Evolutionary conservation across 2,888 invertebrate species (phyloP), one percentile per base, ranked within the genome.

Genomic region (Mesorhabditis belari): DNA sequence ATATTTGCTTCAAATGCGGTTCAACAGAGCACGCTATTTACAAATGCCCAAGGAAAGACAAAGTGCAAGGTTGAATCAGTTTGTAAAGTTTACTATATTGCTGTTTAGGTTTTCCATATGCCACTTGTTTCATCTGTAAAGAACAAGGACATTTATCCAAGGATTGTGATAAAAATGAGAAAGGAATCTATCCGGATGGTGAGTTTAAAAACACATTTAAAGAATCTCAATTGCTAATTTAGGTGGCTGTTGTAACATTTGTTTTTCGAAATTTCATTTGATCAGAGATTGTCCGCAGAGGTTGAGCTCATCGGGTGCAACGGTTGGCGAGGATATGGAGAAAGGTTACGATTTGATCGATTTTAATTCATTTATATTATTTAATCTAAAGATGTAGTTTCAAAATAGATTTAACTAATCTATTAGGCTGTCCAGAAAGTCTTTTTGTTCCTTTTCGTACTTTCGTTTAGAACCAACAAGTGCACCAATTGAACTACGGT

Each of bases 141-240:
- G 88, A 91, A 82, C 87, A 87, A 82, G 92, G 92, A 5, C 92
- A 93, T 81, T 88, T 92, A 73, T 88, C 91, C 0, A 86, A 88
- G 64, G 89, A 91, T 77, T 93, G 92, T 82, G 90, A 91, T 3
- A 88, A 91, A 78, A 92, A 92, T 84, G 88, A 88, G 0, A 87
- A 87, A 77, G 92, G 92, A 0, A 82, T 90, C 5, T 92, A 91
- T 83, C 91, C 92, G 0, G 87, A 89, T 82, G 91, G 90, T 44
- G 25, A 6, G 3, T 50, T 50, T 19, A 9, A 50, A 19, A 23
- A 6, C 9, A 50, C 21, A 6, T 19, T 50, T 50, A 9, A n/a
- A 50, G 17, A n/a, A n/a, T 9, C 21, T 21, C 1, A n/a, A 21
- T 21, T 50, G 12, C 9, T 1, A 17, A 81, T 59, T 82, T 53